These are phyloP conservation scores for Fulmarus glacialis DNA, from an alignment of 2,113 vertebrate genomes.

Conservation along the genomic window DNA sequence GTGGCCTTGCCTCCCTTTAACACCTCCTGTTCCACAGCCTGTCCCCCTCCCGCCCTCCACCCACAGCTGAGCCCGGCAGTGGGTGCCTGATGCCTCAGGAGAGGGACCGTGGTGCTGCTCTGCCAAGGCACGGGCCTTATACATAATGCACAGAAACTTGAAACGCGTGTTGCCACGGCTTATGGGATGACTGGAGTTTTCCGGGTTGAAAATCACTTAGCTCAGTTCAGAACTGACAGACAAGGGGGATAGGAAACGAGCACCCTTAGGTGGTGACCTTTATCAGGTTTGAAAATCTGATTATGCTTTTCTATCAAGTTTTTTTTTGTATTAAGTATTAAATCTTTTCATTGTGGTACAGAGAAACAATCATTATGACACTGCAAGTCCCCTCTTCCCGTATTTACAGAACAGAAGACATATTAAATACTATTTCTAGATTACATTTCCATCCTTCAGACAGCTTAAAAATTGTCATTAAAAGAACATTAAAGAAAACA, in stretches of 20 bases:
- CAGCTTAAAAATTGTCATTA: conserved; percentile 2
- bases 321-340: background rate
- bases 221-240: background rate
- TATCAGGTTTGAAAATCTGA: background rate
- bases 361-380: background rate
- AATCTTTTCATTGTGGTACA: background rate
- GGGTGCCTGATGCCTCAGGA: background rate
- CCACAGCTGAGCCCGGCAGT: background rate
- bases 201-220: background rate
- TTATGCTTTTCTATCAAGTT: background rate
- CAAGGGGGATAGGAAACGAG: background rate
- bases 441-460: conserved; percentile 26
- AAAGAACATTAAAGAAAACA: conserved; percentile 28
- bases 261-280: background rate
- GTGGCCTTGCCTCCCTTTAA: background rate
- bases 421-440: conserved; percentile 13
- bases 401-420: conserved; percentile 10
- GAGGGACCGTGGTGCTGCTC: background rate
- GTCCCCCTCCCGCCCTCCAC: accelerated
- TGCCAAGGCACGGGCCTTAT: accelerated
- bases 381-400: background rate
- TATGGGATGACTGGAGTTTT: background rate
- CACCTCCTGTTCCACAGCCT: background rate
- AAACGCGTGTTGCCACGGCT: accelerated
- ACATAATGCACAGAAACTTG: background rate